phyloP scores from a whole-genome alignment of 2,888 invertebrate species.

The Acanthosoma haemorrhoidale region DNA sequence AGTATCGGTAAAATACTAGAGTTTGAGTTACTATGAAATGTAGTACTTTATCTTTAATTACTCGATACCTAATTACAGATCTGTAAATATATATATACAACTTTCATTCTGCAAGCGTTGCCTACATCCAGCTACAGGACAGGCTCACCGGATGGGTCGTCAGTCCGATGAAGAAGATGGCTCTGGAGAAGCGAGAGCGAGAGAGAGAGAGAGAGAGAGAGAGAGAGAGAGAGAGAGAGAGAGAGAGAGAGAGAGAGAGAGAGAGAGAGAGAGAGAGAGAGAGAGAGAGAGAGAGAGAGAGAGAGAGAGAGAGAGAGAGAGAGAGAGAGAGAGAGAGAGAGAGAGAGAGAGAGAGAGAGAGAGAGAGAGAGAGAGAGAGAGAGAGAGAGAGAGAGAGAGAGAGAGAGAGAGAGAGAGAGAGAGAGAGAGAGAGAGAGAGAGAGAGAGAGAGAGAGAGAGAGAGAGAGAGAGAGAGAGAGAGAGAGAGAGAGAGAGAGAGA shows the following conservation, averaged over 20 bases:
- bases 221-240: slow-evolving; percentile 4
- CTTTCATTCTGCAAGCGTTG: no score
- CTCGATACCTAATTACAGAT: no score
- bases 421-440: slow-evolving; percentile 2
- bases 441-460: neutral
- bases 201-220: no score
- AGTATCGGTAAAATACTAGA: no score
- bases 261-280: slow-evolving; percentile 16
- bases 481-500: slow-evolving; percentile 3
- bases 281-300: slow-evolving; percentile 14
- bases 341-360: slow-evolving; percentile 10
- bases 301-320: slow-evolving; percentile 19
- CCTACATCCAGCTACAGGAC: no score
- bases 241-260: slow-evolving; percentile 20
- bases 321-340: slow-evolving; percentile 20
- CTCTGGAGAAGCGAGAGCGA: no score
- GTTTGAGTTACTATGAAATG: no score
- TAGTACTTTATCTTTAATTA: no score
- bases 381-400: slow-evolving; percentile 14
- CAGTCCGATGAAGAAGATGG: no score
- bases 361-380: slow-evolving; percentile 5
- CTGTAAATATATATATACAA: no score
- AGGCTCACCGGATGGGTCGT: no score
- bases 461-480: neutral
- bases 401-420: slow-evolving; percentile 10